Evolutionary conservation across 2,888 invertebrate species (phyloP), one percentile per base, ranked within the genome.

Genomic region (Noctua comes): DNA sequence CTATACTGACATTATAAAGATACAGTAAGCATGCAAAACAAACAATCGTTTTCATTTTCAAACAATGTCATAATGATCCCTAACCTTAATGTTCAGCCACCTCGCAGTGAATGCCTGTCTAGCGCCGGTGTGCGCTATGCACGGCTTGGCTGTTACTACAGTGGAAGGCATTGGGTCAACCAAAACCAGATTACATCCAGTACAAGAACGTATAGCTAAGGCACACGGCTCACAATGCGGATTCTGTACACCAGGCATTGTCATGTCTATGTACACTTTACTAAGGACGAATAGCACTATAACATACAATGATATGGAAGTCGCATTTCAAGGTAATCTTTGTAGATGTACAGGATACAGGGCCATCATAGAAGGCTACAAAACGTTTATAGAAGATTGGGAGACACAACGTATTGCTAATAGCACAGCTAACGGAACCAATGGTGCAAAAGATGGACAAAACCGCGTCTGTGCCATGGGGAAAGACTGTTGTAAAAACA

Each of bases 201-300:
- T 98, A 2, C 98, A 98, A 94, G 98, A 98, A 93, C 94, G 98
- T 87, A 97, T 99, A 71, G 98, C 98, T 0, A 98, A 98, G 95
- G 97, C 98, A 1, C 98, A 99, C 89, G 99, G 99, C 0, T 98
- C 98, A 0, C 99, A 99, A 94, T 99, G 99, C 92, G 99, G 99
- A 4, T 98, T 98, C 93, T 99, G 98, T 89, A 98, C 99, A 0
- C 98, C 99, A 3, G 99, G 99, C 24, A 98, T 99, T 85, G 98
- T 99, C 0, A 99, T 99, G 99, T 98, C 99, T 1, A 98, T 99
- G 98, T 99, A 99, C 91, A 97, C 98, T 0, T 95, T 99, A 65
- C 95, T 99, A 1, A 95, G 99, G 90, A 97, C 97, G 83, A 91
- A 91, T 77, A 92, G 89, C 75, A 92, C 92, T 80, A 94, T 97